A percentile compares a stretch with the other conserved stretches of the same genome.
Evolutionary conservation across 2,113 vertebrate species (phyloP).

Genomic region (Trematocara zebra): DNA sequence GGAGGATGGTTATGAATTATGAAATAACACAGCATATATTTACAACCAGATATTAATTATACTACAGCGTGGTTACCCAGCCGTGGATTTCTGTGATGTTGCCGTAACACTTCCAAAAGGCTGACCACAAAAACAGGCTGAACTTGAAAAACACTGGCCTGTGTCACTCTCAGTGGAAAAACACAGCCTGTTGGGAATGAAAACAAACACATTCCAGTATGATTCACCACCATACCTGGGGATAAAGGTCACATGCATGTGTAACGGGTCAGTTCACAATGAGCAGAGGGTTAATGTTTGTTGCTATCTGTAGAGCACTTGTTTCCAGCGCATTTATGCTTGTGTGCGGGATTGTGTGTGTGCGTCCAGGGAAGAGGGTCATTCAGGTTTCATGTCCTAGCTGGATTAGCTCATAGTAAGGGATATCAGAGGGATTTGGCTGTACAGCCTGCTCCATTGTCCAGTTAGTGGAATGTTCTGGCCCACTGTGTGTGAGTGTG

Average conservation of each 20-base stretch:
- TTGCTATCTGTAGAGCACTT: neutral
- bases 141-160: neutral
- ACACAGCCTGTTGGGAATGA: neutral
- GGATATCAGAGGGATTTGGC: constrained; percentile 65
- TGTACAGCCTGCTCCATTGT: constrained; percentile 65
- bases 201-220: constrained; percentile 21
- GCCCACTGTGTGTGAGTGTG: constrained; percentile 8
- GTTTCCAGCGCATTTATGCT: constrained; percentile 26
- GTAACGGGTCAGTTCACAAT: constrained; percentile 21
- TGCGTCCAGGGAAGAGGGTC: constrained; percentile 52
- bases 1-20: neutral
- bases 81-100: neutral
- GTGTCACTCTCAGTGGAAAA: neutral
- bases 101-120: neutral
- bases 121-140: neutral
- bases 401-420: constrained; percentile 53
- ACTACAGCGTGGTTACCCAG: neutral
- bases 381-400: constrained; percentile 50
- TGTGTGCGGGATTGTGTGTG: neutral
- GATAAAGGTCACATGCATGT: constrained; percentile 26
- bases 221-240: constrained; percentile 8
- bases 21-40: neutral
- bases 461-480: constrained; percentile 65
- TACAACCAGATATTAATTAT: neutral
- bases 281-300: constrained; percentile 4